A percentile compares a stretch with the other conserved stretches of the same genome.
Conservation (phyloP, 2,888 invertebrate genomes). For the Arge pagana region DNA sequence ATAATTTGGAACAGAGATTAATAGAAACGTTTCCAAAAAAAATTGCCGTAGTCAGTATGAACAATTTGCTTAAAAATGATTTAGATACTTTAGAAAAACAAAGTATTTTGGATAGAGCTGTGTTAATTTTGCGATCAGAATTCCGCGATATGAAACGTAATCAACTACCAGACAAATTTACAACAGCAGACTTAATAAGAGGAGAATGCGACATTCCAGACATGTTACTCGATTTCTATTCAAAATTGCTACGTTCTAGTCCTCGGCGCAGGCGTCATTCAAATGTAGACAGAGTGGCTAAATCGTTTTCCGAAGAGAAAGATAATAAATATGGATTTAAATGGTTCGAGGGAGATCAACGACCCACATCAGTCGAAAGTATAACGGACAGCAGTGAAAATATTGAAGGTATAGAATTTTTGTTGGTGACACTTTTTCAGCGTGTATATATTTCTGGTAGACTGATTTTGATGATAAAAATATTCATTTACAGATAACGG, state of each 20-base stretch:
- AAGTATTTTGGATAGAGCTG: slow-evolving; percentile 28
- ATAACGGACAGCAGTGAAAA: slow-evolving; percentile 21
- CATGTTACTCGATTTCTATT: slow-evolving; percentile 26
- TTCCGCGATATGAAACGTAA: slow-evolving; percentile 24
- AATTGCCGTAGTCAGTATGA: slow-evolving; percentile 16
- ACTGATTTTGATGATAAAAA: slow-evolving; percentile 14
- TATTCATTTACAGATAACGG: slow-evolving; percentile 16
- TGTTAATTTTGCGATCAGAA: slow-evolving; percentile 28
- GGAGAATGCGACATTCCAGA: slow-evolving; percentile 29
- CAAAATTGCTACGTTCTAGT: slow-evolving; percentile 23
- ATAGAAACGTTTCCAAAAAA: slow-evolving; percentile 21
- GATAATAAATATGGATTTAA: slow-evolving; percentile 23
- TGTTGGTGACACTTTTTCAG: slow-evolving; percentile 7
- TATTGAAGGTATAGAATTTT: slow-evolving; percentile 13
- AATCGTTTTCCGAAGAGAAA: slow-evolving; percentile 9
- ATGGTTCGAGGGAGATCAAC: slow-evolving; percentile 27
- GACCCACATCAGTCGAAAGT: slow-evolving; percentile 15
- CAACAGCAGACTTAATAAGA: slow-evolving; percentile 26
- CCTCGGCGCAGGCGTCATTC: slow-evolving; percentile 24
- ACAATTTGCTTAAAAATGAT: slow-evolving; percentile 26
- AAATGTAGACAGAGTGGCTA: slow-evolving; percentile 15
- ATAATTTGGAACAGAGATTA: slow-evolving; percentile 25
- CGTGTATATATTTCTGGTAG: slow-evolving; percentile 2
- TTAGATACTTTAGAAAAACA: slow-evolving; percentile 25
- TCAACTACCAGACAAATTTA: slow-evolving; percentile 23